Percentiles rank a stretch among this genome's conserved stretches.
phyloP scores from a whole-genome alignment of 2,797 vertebrate genomes.

The Spinibarbus caldwelli region DNA sequence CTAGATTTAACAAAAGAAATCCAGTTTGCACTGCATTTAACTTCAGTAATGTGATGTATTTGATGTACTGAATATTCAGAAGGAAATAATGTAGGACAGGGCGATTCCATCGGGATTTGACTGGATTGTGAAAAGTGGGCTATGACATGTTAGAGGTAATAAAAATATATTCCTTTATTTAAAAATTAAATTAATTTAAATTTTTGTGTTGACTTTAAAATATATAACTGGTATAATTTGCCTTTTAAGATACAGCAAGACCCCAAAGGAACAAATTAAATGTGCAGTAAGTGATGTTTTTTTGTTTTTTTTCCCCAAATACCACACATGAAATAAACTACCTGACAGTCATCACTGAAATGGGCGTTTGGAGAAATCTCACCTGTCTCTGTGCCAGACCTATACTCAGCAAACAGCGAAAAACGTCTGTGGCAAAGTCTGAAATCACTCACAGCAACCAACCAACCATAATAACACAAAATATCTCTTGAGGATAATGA shows the following conservation, averaged over 20 bases:
- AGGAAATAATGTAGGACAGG: constrained; percentile 15
- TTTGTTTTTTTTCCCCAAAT: background rate
- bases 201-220: background rate
- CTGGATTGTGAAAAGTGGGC: constrained; percentile 5
- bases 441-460: background rate
- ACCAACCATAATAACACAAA: background rate
- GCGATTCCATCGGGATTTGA: background rate
- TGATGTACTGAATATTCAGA: background rate
- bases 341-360: background rate
- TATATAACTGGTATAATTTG: background rate
- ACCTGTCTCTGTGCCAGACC: background rate
- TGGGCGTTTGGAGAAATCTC: background rate
- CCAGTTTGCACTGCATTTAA: background rate
- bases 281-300: background rate
- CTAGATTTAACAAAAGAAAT: background rate
- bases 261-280: background rate
- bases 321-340: background rate
- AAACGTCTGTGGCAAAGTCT: background rate
- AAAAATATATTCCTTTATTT: background rate
- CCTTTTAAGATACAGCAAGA: background rate
- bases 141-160: background rate
- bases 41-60: background rate
- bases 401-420: background rate
- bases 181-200: background rate
- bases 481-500: background rate